These are phyloP conservation scores for Nebria ingens DNA, from an alignment of 1,140 invertebrate genomes.

Conservation along the genomic window DNA sequence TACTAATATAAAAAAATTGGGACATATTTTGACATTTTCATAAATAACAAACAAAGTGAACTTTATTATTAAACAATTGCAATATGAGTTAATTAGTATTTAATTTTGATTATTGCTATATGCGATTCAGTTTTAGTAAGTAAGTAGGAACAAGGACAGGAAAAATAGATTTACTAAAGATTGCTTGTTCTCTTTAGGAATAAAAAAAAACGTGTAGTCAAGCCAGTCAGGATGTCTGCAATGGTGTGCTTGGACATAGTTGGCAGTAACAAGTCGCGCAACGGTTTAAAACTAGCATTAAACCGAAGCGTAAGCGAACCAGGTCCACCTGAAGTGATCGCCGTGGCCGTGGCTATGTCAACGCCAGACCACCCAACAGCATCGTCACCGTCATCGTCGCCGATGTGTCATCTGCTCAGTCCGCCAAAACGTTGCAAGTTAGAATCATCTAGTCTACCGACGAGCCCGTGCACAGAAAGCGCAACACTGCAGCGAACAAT, in stretches of 20 bases:
- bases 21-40: too few species aligned
- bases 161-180: too few species aligned
- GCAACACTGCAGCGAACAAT: slow-evolving; percentile 41
- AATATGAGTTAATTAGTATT: too few species aligned
- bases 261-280: slow-evolving; percentile 36
- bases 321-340: slow-evolving; percentile 31
- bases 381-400: slow-evolving; percentile 2
- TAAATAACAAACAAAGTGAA: too few species aligned
- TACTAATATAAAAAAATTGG: too few species aligned
- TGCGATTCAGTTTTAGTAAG: too few species aligned
- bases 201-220: not conserved
- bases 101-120: too few species aligned
- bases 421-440: slow-evolving; percentile 46
- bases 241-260: slow-evolving; percentile 40
- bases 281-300: slow-evolving; percentile 46
- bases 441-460: slow-evolving; percentile 41
- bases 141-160: too few species aligned
- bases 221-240: slow-evolving; percentile 35
- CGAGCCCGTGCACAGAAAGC: slow-evolving; percentile 46
- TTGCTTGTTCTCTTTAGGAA: too few species aligned
- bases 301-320: slow-evolving; percentile 52
- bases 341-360: slow-evolving; percentile 9
- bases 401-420: slow-evolving; percentile 20
- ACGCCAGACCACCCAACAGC: not conserved
- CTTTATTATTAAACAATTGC: too few species aligned